Conservation (phyloP, 2,797 vertebrate genomes). For the Lepilemur septentrionalis region DNA sequence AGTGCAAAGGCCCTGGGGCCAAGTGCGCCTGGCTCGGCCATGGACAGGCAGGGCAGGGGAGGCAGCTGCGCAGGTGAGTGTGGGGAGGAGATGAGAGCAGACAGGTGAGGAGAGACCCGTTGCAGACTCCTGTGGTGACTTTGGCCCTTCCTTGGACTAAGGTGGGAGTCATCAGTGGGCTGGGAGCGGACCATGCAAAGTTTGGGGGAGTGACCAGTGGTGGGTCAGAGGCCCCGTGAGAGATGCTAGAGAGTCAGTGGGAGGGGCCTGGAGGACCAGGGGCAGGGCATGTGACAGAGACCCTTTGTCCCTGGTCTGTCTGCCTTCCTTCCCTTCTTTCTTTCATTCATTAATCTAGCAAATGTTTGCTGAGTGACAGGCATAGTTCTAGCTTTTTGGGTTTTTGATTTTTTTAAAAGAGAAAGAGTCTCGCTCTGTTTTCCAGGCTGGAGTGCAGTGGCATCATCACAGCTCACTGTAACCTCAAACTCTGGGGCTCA, state of each 20-base stretch:
- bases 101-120: background rate
- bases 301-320: background rate
- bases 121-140: background rate
- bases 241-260: background rate
- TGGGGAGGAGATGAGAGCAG: background rate
- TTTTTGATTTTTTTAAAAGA: too few relatives aligned
- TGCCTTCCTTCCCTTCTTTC: background rate
- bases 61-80: background rate
- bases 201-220: background rate
- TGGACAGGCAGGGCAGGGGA: background rate
- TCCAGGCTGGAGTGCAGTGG: too few relatives aligned
- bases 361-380: background rate
- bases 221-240: too few relatives aligned
- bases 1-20: background rate
- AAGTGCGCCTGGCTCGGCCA: background rate
- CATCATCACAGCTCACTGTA: background rate
- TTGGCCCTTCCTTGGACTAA: background rate
- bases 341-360: background rate
- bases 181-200: background rate
- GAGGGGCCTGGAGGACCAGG: background rate
- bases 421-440: background rate
- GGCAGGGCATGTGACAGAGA: background rate
- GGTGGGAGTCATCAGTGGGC: background rate
- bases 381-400: background rate
- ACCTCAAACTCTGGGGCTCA: background rate